A percentile compares a stretch with the other conserved stretches of the same genome.
Evolutionary conservation across 2,797 vertebrate genomes (phyloP).

Genomic region (Sitta carolinensis): DNA sequence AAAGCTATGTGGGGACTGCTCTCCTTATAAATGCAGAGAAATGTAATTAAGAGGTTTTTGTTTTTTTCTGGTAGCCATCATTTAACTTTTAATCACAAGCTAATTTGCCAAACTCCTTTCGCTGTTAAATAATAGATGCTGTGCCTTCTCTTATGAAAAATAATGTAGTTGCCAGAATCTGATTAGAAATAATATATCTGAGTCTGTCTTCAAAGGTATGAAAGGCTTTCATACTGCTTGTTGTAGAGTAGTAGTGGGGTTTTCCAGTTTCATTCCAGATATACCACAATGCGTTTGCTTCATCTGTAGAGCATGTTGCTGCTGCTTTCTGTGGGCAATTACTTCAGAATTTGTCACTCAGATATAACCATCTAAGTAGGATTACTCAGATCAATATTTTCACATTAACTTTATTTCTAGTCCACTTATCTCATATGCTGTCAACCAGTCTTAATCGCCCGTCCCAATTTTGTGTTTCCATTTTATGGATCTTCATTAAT

Average conservation of each 20-base stretch:
- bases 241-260: rapidly evolving
- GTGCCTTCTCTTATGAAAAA: not conserved
- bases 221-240: not conserved
- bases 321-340: not conserved
- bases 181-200: not conserved
- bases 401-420: conserved; percentile 7
- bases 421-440: not conserved
- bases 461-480: not conserved
- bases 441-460: not conserved
- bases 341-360: not conserved
- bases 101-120: not conserved
- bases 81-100: not conserved
- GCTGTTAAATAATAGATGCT: not conserved
- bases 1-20: not conserved
- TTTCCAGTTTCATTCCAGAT: not conserved
- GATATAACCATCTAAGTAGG: not conserved
- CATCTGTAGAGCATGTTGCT: not conserved
- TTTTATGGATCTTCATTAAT: not conserved
- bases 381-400: conserved; percentile 6
- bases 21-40: not conserved
- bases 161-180: not conserved
- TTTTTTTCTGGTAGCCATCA: not conserved
- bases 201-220: not conserved
- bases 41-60: not conserved
- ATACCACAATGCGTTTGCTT: not conserved